These are phyloP conservation scores for Platyscapa corneri DNA, from an alignment of 1,140 invertebrate species.

Conservation along the genomic window DNA sequence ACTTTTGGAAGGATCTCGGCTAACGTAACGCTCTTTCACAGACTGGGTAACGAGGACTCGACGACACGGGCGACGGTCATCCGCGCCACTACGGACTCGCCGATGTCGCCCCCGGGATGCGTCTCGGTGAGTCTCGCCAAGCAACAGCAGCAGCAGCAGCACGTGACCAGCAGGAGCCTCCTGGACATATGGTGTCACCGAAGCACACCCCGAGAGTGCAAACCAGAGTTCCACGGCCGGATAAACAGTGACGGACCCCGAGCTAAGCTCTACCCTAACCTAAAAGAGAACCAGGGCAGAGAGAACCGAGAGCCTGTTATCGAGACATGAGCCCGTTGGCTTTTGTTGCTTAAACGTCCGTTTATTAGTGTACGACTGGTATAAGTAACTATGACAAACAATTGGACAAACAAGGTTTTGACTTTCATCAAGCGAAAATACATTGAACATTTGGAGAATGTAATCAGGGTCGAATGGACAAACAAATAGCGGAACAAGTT, in stretches of 20 bases:
- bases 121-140: constrained; percentile 65
- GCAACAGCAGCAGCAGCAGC: constrained; percentile 61
- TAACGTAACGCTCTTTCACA: constrained; percentile 45
- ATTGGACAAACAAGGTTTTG: too few relatives aligned
- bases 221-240: constrained; percentile 87
- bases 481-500: too few relatives aligned
- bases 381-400: too few relatives aligned
- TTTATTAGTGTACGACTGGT: too few relatives aligned
- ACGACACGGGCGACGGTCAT: constrained; percentile 81
- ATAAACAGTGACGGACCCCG: constrained; percentile 80
- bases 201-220: constrained; percentile 75
- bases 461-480: too few relatives aligned
- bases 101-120: constrained; percentile 82
- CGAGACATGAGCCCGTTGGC: constrained; percentile 57
- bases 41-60: constrained; percentile 70
- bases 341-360: too few relatives aligned
- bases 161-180: constrained; percentile 75
- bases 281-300: constrained; percentile 73
- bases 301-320: constrained; percentile 68
- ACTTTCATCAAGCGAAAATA: too few relatives aligned
- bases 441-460: too few relatives aligned
- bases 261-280: constrained; percentile 86
- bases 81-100: constrained; percentile 86
- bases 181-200: constrained; percentile 79
- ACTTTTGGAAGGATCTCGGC: too few relatives aligned